Evolutionary conservation across 2,888 invertebrate species (phyloP).

Genomic region (Clanis bilineata): DNA sequence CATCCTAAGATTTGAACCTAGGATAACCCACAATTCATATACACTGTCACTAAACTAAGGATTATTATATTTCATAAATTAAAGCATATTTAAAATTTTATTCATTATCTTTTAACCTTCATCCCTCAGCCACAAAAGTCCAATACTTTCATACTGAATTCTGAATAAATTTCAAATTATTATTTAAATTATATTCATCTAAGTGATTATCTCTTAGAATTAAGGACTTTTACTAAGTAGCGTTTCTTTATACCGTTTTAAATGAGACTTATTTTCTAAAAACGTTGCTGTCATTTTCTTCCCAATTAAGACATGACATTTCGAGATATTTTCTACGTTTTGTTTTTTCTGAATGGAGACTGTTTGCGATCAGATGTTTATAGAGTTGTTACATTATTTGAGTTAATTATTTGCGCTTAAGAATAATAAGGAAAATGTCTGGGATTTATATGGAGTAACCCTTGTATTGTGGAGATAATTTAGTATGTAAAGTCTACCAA

Average conservation of each 20-base stretch:
- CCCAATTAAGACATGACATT: constrained; percentile 17
- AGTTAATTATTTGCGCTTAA: not conserved
- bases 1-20: too few species aligned
- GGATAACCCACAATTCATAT: too few species aligned
- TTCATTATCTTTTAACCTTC: not conserved
- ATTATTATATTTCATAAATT: not conserved
- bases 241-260: not conserved
- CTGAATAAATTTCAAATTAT: constrained; percentile 8
- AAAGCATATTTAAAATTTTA: not conserved
- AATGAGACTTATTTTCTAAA: not conserved
- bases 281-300: constrained; percentile 1
- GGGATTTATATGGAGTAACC: not conserved
- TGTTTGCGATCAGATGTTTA: not conserved
- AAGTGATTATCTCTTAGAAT: constrained; percentile 8
- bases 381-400: not conserved
- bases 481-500: too few species aligned
- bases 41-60: too few species aligned
- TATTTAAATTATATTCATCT: constrained; percentile 9
- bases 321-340: not conserved
- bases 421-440: not conserved
- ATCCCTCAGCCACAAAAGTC: not conserved
- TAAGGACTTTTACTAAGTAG: not conserved
- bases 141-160: not conserved
- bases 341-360: not conserved
- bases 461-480: too few species aligned